A percentile compares a stretch with the other conserved stretches of the same genome.
Conservation (phyloP, 2,888 invertebrate species). For the Macrosiphum euphorbiae region DNA sequence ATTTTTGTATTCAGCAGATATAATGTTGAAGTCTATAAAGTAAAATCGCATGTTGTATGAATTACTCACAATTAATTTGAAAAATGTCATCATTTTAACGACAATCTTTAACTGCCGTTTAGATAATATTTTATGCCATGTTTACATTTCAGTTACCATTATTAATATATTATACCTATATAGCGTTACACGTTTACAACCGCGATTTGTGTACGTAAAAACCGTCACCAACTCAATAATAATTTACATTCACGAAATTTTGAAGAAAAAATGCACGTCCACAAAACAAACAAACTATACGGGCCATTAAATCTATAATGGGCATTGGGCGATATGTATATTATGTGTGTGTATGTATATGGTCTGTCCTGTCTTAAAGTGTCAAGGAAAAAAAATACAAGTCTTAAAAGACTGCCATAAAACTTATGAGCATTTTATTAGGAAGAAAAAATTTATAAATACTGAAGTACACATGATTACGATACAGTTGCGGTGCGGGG, state of each 20-base stretch:
- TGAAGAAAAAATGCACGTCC: neutral
- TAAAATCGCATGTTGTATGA: neutral
- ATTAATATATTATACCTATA: neutral
- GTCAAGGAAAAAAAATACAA: conserved; percentile 27
- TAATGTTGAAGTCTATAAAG: neutral
- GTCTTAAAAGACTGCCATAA: conserved; percentile 45
- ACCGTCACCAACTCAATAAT: conserved; percentile 32
- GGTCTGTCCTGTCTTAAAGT: neutral
- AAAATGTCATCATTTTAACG: conserved; percentile 25
- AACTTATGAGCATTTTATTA: conserved; percentile 51
- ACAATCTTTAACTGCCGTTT: conserved; percentile 26
- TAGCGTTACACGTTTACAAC: neutral
- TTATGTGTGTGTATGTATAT: neutral
- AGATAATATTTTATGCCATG: conserved; percentile 32
- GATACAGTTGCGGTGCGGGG: neutral
- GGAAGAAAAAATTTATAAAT: conserved; percentile 17
- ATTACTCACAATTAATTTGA: neutral
- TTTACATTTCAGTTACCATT: conserved; percentile 25
- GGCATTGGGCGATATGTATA: neutral
- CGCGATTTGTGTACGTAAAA: neutral
- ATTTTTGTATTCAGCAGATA: neutral
- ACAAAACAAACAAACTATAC: conserved; percentile 22
- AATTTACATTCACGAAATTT: conserved; percentile 47
- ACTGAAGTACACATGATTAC: neutral
- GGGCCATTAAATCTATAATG: conserved; percentile 18